Conservation (phyloP, 2,113 vertebrate genomes). For the Catharus minimus region DNA sequence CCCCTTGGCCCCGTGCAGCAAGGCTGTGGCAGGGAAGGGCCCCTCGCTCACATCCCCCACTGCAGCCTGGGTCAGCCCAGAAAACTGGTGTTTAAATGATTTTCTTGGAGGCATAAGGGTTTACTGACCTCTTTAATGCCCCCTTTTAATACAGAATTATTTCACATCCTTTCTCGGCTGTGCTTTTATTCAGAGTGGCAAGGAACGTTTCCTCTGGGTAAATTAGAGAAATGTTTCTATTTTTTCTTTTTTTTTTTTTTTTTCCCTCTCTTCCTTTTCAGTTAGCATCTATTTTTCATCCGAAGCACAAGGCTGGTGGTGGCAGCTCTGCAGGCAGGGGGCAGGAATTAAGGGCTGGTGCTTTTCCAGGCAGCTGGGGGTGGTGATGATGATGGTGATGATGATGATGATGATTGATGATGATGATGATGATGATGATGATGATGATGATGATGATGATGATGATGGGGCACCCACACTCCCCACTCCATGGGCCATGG, state of each 20-base stretch:
- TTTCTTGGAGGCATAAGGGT: slow-evolving; percentile 63
- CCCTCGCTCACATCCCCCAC: background rate
- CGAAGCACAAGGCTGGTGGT: background rate
- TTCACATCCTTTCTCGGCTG: slow-evolving; percentile 45
- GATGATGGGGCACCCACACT: no score
- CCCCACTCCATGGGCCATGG: background rate
- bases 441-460: no score
- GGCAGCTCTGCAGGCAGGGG: slow-evolving; percentile 38
- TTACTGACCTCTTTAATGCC: slow-evolving; percentile 62
- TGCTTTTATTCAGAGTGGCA: slow-evolving; percentile 66
- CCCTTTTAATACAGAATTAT: slow-evolving; percentile 67
- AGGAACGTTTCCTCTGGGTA: slow-evolving; percentile 59
- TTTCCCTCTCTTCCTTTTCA: slow-evolving; percentile 32
- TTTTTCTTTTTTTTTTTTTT: background rate
- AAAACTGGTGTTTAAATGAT: slow-evolving; percentile 55
- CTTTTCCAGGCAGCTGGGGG: background rate
- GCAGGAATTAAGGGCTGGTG: background rate
- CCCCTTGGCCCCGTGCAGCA: background rate
- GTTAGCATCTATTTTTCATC: slow-evolving; percentile 55
- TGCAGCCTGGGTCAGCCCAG: slow-evolving; percentile 15
- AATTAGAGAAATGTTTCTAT: slow-evolving; percentile 56
- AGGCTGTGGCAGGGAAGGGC: background rate
- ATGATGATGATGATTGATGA: no score
- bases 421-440: no score
- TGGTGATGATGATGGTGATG: background rate